A percentile compares a stretch with the other conserved stretches of the same genome.
These are phyloP conservation scores for Chascanopsetta lugubris DNA, from an alignment of 2,113 vertebrate species.

Conservation along the genomic window DNA sequence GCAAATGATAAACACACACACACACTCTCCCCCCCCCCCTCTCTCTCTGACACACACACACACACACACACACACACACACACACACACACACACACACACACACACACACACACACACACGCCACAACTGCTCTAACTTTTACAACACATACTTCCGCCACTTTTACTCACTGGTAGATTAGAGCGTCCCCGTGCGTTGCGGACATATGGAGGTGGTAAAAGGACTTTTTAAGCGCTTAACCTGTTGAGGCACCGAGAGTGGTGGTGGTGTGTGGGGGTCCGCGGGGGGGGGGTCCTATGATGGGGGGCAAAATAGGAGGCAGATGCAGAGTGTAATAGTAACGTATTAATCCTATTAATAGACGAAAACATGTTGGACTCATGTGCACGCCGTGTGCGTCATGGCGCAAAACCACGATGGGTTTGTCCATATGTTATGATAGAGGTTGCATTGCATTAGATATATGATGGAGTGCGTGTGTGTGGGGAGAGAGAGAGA, in stretches of 20 bases:
- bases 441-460: slow-evolving; percentile 23
- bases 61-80: too few species aligned
- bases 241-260: slow-evolving; percentile 74
- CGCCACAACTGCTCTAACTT: slow-evolving; percentile 47
- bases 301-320: slow-evolving; percentile 65
- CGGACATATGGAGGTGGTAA: slow-evolving; percentile 74
- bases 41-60: too few species aligned
- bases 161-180: slow-evolving; percentile 45
- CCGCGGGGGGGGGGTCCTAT: slow-evolving; percentile 54
- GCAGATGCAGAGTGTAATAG: slow-evolving; percentile 63
- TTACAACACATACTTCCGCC: slow-evolving; percentile 62
- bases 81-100: too few species aligned
- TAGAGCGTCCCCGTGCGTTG: slow-evolving; percentile 48
- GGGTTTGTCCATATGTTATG: slow-evolving; percentile 9
- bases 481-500: neutral
- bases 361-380: slow-evolving; percentile 35
- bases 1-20: slow-evolving; percentile 26
- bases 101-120: slow-evolving; percentile 35
- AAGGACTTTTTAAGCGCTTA: slow-evolving; percentile 69
- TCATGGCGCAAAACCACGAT: slow-evolving; percentile 1
- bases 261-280: slow-evolving; percentile 29
- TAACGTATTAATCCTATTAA: slow-evolving; percentile 64
- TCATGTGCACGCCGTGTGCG: slow-evolving; percentile 10
- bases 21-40: neutral
- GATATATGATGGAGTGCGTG: slow-evolving; percentile 3